A percentile compares a stretch with the other conserved stretches of the same genome.
These are phyloP conservation scores for Chunga burmeisteri DNA, from an alignment of 2,113 vertebrate genomes.

Conservation along the genomic window DNA sequence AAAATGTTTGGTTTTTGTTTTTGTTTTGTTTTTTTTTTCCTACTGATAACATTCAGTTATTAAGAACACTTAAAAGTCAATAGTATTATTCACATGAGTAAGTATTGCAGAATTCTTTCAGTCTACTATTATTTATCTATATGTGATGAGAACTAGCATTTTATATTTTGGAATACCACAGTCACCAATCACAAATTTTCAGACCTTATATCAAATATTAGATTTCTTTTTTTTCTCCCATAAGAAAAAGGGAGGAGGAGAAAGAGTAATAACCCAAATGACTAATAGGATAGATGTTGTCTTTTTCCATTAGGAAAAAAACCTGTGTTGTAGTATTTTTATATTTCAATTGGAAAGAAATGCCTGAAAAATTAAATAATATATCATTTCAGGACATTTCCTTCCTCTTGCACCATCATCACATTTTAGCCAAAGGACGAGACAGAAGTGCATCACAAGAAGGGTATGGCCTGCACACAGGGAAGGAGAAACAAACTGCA, in stretches of 20 bases:
- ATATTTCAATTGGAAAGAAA: background rate
- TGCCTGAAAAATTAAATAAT: background rate
- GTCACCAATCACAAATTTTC: background rate
- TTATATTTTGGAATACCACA: background rate
- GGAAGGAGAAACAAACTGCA: background rate
- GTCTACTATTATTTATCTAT: background rate
- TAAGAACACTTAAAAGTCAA: background rate
- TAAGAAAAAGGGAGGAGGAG: background rate
- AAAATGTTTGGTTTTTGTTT: background rate
- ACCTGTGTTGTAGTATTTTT: background rate
- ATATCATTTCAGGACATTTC: background rate
- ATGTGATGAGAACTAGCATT: background rate
- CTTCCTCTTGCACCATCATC: background rate
- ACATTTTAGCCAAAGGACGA: background rate
- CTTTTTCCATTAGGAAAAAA: background rate
- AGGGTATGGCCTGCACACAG: background rate
- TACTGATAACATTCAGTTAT: background rate
- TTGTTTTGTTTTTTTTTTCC: background rate
- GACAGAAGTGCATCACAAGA: background rate
- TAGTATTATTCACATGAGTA: background rate
- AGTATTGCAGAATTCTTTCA: background rate
- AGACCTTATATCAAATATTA: background rate
- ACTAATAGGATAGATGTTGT: background rate
- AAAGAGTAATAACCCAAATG: background rate
- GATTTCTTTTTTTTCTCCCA: background rate